Conservation (phyloP, 1,140 invertebrate genomes). For the Papilio polyxenes region DNA sequence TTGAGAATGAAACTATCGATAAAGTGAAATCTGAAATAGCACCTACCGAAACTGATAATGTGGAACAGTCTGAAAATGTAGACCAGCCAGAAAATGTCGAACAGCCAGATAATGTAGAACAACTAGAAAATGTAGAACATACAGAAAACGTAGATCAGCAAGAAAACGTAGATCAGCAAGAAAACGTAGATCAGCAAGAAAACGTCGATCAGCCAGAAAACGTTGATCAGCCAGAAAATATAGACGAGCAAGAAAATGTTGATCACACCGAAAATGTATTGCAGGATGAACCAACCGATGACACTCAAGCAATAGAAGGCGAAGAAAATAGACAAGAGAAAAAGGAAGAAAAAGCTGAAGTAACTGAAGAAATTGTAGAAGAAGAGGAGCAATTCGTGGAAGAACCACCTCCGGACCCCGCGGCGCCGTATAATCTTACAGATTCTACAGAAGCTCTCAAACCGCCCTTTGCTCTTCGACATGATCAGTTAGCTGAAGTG, state of each 20-base stretch:
- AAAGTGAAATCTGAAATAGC: conserved; percentile 42
- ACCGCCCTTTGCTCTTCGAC: conserved; percentile 64
- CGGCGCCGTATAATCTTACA: conserved; percentile 66
- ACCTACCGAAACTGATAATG: conserved; percentile 19
- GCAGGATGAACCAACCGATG: not conserved
- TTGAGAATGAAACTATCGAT: conserved; percentile 3
- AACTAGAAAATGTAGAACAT: conserved; percentile 39
- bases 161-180: conserved; percentile 36
- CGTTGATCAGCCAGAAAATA: not conserved
- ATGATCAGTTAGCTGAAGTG: conserved; percentile 69
- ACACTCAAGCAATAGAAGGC: conserved; percentile 24
- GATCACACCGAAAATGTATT: conserved; percentile 24
- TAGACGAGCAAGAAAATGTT: conserved; percentile 35
- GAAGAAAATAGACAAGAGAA: conserved; percentile 46
- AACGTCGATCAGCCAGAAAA: conserved; percentile 27
- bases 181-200: conserved; percentile 27
- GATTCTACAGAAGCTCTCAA: conserved; percentile 70
- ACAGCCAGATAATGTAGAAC: conserved; percentile 2
- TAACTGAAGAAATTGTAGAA: conserved; percentile 48
- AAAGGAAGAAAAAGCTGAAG: conserved; percentile 44
- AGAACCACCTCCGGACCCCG: conserved; percentile 68
- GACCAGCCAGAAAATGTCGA: conserved; percentile 21
- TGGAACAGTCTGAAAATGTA: conserved; percentile 32
- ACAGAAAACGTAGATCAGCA: conserved; percentile 30
- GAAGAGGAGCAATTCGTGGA: conserved; percentile 66